Conservation (phyloP, 2,113 vertebrate species). For the Athene cunicularia region DNA sequence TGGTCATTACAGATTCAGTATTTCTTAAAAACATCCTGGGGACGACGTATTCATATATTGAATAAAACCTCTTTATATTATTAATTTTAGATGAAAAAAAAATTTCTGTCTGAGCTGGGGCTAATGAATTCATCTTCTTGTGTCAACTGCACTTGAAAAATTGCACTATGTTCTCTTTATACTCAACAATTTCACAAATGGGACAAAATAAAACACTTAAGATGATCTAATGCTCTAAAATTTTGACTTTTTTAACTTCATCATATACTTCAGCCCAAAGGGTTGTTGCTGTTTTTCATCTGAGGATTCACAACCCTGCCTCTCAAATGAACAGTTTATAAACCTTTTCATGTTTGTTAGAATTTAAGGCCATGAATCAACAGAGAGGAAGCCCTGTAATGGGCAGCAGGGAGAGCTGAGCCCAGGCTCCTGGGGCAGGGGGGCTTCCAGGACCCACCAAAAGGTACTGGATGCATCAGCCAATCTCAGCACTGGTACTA, state of each 20-base stretch:
- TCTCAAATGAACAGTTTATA: neutral
- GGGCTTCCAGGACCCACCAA: neutral
- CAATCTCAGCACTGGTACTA: neutral
- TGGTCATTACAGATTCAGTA: constrained; percentile 22
- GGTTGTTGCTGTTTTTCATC: neutral
- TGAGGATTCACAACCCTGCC: neutral
- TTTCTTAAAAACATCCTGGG: constrained; percentile 26
- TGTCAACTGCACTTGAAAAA: constrained; percentile 33
- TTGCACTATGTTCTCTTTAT: neutral
- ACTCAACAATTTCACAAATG: neutral
- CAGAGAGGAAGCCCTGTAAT: neutral
- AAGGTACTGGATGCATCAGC: neutral
- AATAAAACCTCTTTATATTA: constrained; percentile 32
- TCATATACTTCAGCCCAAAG: neutral
- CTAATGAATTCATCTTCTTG: constrained; percentile 38
- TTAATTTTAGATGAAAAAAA: constrained; percentile 32
- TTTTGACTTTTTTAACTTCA: neutral
- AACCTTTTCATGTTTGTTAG: neutral
- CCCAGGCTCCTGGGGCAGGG: neutral
- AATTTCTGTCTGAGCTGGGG: neutral
- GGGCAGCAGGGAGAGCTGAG: neutral
- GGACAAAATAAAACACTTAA: neutral
- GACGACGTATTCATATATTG: neutral
- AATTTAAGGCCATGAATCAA: neutral
- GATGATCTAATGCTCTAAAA: neutral